Base-by-base conservation (phyloP, 1,140 invertebrate genomes). In the Bombus waltoni region DNA sequence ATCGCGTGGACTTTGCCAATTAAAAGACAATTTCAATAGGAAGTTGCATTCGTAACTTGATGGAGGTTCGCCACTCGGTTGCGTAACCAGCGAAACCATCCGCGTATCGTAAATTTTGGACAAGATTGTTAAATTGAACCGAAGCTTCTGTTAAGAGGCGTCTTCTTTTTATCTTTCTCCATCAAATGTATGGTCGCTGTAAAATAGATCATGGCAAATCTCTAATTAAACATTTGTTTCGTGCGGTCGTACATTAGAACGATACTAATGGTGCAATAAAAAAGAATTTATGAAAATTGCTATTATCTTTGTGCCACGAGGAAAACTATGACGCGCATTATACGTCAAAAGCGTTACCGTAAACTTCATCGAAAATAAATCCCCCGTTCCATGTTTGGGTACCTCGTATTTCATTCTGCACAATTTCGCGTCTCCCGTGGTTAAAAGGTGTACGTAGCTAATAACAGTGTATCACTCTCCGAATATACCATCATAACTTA, bases 201-300 rank as follows among this genome's bases (percentile, higher is more conserved):
- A 32, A 70, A 47, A 65, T 75, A n/a, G 35, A 47, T 68, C 59
- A 42, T 22, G 3, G 44, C 28, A 1, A 11, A 35, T 15, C 44
- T 68, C 44, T 83, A 57, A 83, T 83, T 77, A 83, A 68, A 68
- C 62, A 28, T 83, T 83, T 83, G 40, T 75, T 42, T 35, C 28
- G 4, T 18, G 32, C 22, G 38, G 57, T 62, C 25, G 13, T 38
- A 44, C 5, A 74, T 57, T 8, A 5, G 22, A 53, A 62, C 35
- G 44, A 40, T 57, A 57, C 18, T 32, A 68, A 66, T 32, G 42
- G 62, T 1, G 40, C 32, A 22, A 10, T 65, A 42, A 75, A 62
- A 38, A n/a, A 32, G n/a, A 47, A 82, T 82, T 82, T 82, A 82
- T 65, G 71, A 53, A 40, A 70, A 73, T n/a, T 28, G 2, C 38